Conservation (phyloP, 2,888 invertebrate genomes). For the Microplitis deprimator region DNA sequence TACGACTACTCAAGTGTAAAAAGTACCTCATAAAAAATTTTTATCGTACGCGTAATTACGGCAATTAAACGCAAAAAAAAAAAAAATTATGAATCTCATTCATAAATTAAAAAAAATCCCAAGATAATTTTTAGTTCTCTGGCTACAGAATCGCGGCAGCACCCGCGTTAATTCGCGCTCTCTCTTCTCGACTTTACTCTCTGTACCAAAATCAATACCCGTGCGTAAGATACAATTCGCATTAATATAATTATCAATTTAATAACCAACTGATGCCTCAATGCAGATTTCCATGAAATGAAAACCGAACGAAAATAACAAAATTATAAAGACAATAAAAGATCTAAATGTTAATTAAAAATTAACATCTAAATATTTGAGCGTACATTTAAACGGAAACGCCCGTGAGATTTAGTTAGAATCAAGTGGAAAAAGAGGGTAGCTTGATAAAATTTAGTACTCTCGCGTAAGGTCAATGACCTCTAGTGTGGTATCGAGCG, state of each 20-base stretch:
- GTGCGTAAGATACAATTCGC: conserved; percentile 54
- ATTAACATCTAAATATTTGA: background rate
- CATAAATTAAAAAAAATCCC: background rate
- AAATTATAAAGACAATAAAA: background rate
- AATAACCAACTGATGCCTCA: background rate
- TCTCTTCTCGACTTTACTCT: conserved; percentile 21
- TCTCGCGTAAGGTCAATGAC: conserved; percentile 68
- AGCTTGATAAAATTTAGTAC: conserved; percentile 58
- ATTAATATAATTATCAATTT: background rate
- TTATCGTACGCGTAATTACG: background rate
- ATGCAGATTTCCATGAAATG: background rate
- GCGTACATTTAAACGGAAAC: background rate
- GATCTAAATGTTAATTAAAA: background rate
- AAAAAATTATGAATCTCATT: conserved; percentile 11
- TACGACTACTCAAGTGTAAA: background rate
- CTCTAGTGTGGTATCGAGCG: conserved; percentile 70
- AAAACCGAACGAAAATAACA: background rate
- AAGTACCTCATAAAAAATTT: background rate
- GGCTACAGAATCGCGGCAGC: conserved; percentile 67
- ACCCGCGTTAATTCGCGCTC: conserved; percentile 54
- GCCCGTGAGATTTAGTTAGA: conserved; percentile 17
- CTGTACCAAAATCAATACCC: conserved; percentile 68
- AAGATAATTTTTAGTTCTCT: conserved; percentile 60
- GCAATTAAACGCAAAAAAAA: conserved; percentile 21
- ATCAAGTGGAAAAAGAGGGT: conserved; percentile 24